phyloP scores from a whole-genome alignment of 1,140 invertebrate genomes.

The Drosophila pseudoobscura region DNA sequence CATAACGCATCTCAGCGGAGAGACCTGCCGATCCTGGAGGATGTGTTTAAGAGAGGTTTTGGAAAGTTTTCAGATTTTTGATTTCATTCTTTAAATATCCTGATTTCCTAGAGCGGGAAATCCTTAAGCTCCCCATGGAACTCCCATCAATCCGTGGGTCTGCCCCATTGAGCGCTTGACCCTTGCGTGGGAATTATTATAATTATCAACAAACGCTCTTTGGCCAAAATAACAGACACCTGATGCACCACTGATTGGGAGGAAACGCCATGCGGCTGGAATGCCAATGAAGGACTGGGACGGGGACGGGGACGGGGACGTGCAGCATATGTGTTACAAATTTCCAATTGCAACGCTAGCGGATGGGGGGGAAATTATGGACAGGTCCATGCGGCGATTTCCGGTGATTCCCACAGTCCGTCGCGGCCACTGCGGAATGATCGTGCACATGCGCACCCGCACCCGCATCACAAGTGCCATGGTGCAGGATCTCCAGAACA shows the following conservation, averaged over 20 bases:
- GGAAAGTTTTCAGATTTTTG: too few relatives aligned
- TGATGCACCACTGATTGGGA: conserved; percentile 38
- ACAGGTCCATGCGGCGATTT: conserved; percentile 28
- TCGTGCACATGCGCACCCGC: conserved; percentile 14
- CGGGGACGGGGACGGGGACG: not conserved
- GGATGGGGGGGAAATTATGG: conserved; percentile 17
- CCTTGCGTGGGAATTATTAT: conserved; percentile 43
- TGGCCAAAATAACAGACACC: conserved; percentile 20
- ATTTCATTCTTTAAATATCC: too few relatives aligned
- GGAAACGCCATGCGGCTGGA: conserved; percentile 43
- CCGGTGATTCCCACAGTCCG: conserved; percentile 49
- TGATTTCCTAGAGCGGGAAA: too few relatives aligned
- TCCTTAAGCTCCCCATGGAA: too few relatives aligned
- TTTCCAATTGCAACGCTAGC: conserved; percentile 43
- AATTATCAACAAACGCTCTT: conserved; percentile 24
- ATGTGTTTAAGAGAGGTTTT: not conserved
- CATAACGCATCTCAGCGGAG: too few relatives aligned
- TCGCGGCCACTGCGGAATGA: conserved; percentile 4
- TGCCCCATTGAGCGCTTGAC: conserved; percentile 16
- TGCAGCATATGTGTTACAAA: conserved; percentile 76
- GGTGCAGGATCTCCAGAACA: conserved; percentile 13
- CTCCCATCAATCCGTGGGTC: conserved; percentile 1
- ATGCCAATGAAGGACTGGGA: not conserved
- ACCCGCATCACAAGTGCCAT: conserved; percentile 51
- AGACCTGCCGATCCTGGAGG: too few relatives aligned